Evolutionary conservation across 1,140 invertebrate species (phyloP).

Genomic region (Solenopsis fugax): DNA sequence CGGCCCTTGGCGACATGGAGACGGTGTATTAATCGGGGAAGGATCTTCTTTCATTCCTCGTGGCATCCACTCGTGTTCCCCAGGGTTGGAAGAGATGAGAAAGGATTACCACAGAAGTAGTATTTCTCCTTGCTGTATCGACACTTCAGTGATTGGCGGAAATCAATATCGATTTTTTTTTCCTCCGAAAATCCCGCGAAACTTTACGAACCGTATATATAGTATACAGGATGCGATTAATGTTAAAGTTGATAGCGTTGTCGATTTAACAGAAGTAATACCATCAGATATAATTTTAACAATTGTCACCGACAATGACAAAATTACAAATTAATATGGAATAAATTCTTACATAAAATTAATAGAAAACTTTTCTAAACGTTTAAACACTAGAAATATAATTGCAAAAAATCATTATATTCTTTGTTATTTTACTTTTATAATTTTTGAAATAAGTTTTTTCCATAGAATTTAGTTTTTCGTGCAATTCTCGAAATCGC

Average conservation of each 20-base stretch:
- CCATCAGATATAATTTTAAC: neutral
- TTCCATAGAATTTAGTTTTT: constrained; percentile 6
- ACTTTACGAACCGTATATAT: neutral
- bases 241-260: neutral
- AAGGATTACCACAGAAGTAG: constrained; percentile 73
- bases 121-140: constrained; percentile 71
- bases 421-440: neutral
- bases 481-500: constrained; percentile 14
- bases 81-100: constrained; percentile 57
- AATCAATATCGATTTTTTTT: constrained; percentile 62
- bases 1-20: constrained; percentile 67
- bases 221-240: neutral
- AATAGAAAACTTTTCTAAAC: neutral
- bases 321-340: neutral
- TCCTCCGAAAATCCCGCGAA: constrained; percentile 10
- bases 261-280: neutral
- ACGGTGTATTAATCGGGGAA: constrained; percentile 75
- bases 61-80: constrained; percentile 50
- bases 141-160: constrained; percentile 71
- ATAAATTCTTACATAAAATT: neutral
- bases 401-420: neutral
- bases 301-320: neutral
- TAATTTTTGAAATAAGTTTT: constrained; percentile 9
- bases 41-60: constrained; percentile 74
- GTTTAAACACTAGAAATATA: neutral